Conservation (phyloP, 1,140 invertebrate species). For the Adelges cooleyi region DNA sequence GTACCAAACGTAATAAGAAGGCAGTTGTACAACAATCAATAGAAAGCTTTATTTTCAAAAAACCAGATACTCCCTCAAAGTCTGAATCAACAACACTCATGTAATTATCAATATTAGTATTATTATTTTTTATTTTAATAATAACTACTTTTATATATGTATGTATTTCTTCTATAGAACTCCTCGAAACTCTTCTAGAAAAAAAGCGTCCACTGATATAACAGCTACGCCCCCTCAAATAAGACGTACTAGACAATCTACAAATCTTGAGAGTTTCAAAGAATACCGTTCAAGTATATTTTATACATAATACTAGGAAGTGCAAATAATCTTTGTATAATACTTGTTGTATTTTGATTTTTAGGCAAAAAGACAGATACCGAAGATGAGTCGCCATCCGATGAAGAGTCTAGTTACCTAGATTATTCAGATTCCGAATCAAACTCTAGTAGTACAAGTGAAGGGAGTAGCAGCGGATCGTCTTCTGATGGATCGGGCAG, state of each 20-base stretch:
- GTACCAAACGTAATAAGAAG: not conserved
- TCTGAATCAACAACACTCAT: not conserved
- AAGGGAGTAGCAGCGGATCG: not conserved
- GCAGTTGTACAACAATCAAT: not conserved
- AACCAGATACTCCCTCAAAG: slow-evolving; percentile 19
- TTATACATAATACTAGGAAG: not conserved
- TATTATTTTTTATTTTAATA: not conserved
- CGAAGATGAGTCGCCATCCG: slow-evolving; percentile 38
- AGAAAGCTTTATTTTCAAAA: slow-evolving; percentile 19
- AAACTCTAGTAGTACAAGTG: not conserved
- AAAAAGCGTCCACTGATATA: not conserved
- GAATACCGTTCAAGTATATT: slow-evolving; percentile 43
- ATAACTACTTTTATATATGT: not conserved
- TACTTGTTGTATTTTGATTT: not conserved
- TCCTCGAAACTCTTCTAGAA: not conserved
- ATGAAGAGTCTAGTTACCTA: slow-evolving; percentile 35
- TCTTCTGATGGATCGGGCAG: slow-evolving; percentile 25
- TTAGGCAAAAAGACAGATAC: slow-evolving; percentile 35
- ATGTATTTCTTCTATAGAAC: no score
- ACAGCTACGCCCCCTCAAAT: not conserved
- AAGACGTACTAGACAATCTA: slow-evolving; percentile 36
- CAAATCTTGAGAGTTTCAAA: slow-evolving; percentile 45
- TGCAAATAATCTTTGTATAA: not conserved
- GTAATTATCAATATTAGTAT: no score
- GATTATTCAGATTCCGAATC: slow-evolving; percentile 29